Conservation (phyloP, 2,113 vertebrate species). For the Aspidoscelis tigris region DNA sequence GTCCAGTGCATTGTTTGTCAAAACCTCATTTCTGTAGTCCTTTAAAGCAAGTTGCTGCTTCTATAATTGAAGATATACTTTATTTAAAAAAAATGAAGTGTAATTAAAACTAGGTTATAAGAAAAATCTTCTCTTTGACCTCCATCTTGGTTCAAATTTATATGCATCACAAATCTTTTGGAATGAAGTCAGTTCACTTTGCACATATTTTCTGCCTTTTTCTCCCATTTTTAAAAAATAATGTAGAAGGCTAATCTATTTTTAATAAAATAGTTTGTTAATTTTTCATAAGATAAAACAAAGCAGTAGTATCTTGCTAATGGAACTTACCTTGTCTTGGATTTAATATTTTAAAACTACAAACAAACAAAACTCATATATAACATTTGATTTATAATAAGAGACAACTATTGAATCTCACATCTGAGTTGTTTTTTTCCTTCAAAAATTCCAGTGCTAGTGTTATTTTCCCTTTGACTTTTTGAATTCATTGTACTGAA, state of each 20-base stretch:
- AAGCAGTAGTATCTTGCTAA: background rate
- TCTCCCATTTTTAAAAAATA: background rate
- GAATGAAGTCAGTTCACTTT: background rate
- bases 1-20: too few species aligned
- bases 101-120: too few species aligned
- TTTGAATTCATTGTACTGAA: too few species aligned
- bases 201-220: background rate
- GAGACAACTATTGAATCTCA: background rate
- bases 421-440: background rate
- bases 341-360: constrained; percentile 13
- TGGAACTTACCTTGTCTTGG: background rate
- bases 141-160: too few species aligned
- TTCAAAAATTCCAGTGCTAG: background rate
- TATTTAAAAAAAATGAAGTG: too few species aligned
- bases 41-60: too few species aligned
- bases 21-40: too few species aligned
- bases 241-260: background rate
- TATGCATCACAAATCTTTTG: background rate
- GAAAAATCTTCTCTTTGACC: too few species aligned
- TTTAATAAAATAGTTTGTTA: background rate
- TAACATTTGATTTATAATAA: background rate
- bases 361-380: constrained; percentile 4
- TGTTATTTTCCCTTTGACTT: background rate
- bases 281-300: constrained; percentile 3
- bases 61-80: too few species aligned